Conservation (phyloP, 1,140 invertebrate species). For the Ceratina calcarata region DNA sequence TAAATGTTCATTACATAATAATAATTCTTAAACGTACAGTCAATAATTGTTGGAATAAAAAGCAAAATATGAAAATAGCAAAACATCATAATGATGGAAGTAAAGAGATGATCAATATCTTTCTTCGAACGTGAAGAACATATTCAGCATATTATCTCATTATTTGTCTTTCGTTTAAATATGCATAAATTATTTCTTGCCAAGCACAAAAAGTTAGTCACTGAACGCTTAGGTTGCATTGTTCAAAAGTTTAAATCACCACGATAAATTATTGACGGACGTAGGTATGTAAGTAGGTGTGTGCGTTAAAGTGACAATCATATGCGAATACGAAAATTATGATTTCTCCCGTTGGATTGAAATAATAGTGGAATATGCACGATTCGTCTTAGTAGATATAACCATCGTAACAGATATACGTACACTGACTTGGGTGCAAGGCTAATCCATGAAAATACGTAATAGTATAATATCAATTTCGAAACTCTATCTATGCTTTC, state of each 20-base stretch:
- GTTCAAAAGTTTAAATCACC: constrained; percentile 1
- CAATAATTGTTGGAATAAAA: neutral
- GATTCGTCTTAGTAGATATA: constrained; percentile 18
- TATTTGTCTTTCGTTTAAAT: neutral
- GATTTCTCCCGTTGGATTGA: constrained; percentile 1
- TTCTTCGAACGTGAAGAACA: neutral
- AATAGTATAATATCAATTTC: constrained; percentile 52
- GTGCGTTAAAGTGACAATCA: constrained; percentile 19
- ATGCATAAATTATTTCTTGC: neutral
- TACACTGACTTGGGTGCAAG: constrained; percentile 28
- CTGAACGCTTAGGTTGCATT: neutral
- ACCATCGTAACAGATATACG: constrained; percentile 28
- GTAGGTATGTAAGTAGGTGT: neutral
- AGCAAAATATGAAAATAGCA: neutral
- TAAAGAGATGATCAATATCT: neutral
- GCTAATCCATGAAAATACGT: constrained; percentile 31
- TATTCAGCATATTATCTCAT: neutral
- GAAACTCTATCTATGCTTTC: constrained; percentile 31
- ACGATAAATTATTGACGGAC: neutral
- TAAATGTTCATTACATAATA: constrained; percentile 59
- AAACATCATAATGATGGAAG: neutral
- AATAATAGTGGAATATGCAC: constrained; percentile 17
- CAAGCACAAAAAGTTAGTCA: neutral
- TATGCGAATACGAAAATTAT: neutral
- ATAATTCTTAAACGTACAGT: constrained; percentile 58